Percentiles rank a stretch among this genome's conserved stretches.
Conservation (phyloP, 2,113 vertebrate genomes). For the Tragelaphus scriptus region DNA sequence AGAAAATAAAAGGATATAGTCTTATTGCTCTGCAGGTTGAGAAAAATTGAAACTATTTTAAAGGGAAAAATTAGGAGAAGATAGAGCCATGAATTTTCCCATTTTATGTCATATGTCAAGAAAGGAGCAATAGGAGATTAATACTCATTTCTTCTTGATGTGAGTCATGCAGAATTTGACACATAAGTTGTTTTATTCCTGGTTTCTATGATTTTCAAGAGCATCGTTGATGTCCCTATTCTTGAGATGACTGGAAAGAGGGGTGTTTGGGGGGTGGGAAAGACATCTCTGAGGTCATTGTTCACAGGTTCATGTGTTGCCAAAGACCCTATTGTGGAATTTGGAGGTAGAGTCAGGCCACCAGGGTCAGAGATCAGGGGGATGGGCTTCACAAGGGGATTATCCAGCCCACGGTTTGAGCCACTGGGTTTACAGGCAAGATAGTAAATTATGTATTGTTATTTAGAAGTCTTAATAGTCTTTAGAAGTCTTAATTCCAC, state of each 20-base stretch:
- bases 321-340: not conserved
- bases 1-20: not conserved
- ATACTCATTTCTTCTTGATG: not conserved
- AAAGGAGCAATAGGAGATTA: not conserved
- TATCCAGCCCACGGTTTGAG: not conserved
- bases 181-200: no score
- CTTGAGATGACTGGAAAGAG: no score
- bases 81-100: not conserved
- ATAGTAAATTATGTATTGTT: accelerated
- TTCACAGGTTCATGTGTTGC: not conserved
- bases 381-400: no score
- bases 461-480: not conserved
- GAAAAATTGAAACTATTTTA: not conserved
- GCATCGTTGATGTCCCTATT: not conserved
- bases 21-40: not conserved
- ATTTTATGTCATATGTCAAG: not conserved
- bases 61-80: not conserved
- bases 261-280: accelerated
- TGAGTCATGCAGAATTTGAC: not conserved
- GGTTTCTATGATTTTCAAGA: not conserved
- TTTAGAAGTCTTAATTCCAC: not conserved
- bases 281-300: accelerated
- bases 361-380: not conserved
- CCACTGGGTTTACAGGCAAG: not conserved
- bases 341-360: no score